Evolutionary conservation across 2,888 invertebrate species (phyloP), one percentile per base, ranked within the genome.

Genomic region (Scrobipalpa costella): DNA sequence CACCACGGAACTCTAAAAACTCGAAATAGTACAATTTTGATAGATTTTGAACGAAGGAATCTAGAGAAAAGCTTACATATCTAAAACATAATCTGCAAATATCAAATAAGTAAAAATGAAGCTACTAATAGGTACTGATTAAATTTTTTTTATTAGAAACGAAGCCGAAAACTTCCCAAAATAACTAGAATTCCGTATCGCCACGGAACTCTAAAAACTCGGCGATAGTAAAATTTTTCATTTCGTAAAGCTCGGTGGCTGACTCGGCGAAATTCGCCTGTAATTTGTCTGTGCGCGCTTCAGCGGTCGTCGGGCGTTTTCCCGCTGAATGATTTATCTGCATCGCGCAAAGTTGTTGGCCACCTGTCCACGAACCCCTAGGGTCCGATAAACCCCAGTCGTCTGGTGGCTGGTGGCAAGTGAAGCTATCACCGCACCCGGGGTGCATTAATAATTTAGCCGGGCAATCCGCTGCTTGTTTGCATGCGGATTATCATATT

Each of bases 401-500:
- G 78, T 76, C 73, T 74, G 73, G 49, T 7, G 21, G 74, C 73
- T 74, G 73, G 49, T 7, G 21, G 74, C 82, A 81, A 85, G 81
- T 82, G 79, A 84, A 86, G 80, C 85, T 83, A 83, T 88, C 87
- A 86, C 77, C 84, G 73, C 84, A 83, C 80, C 72, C 80, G 82
- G 88, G 86, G 83, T 88, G 89, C 88, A 90, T 90, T 90, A 90
- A 89, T 90, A 89, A 90, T 90, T 88, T 86, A 83, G 83, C 79
- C 82, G 81, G 85, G 84, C 88, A 86, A 90, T 89, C 88, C 88
- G 80, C 78, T 85, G 86, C 79, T 84, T 88, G 89, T 89, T 90
- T 91, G 90, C 90, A 90, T 88, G 83, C 77, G 86, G 88, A 91
- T 91, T 91, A 91, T 90, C 90, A 91, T 91, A 90, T 90, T 91